Conservation (phyloP, 2,888 invertebrate genomes). For the Pheosia gnoma region DNA sequence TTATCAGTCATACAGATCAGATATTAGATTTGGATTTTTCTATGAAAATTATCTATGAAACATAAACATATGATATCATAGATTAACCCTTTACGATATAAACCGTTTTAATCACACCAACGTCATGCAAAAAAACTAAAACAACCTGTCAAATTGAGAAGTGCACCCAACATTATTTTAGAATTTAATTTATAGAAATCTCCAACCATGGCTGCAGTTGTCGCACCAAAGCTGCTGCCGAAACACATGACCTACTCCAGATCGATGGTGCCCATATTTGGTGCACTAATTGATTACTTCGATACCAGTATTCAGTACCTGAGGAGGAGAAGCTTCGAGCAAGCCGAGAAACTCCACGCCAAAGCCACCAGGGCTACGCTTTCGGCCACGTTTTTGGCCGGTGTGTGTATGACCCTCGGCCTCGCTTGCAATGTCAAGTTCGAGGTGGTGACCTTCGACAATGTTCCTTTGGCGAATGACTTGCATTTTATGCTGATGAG, state of each 20-base stretch:
- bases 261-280: constrained; percentile 63
- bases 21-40: too few species aligned
- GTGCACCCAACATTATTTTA: background rate
- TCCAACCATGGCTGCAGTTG: constrained; percentile 48
- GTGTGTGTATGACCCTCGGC: constrained; percentile 63
- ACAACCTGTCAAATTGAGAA: background rate
- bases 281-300: constrained; percentile 69
- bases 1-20: too few species aligned
- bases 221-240: constrained; percentile 33
- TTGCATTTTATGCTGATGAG: constrained; percentile 73
- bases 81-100: too few species aligned
- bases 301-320: constrained; percentile 64
- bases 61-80: too few species aligned
- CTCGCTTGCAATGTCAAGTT: constrained; percentile 69
- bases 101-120: background rate
- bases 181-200: background rate
- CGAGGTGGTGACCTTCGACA: constrained; percentile 67
- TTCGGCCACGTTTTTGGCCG: constrained; percentile 61
- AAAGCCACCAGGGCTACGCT: constrained; percentile 51
- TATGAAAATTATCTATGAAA: too few species aligned
- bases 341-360: constrained; percentile 58
- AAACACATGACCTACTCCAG: constrained; percentile 66
- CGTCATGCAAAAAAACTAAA: background rate
- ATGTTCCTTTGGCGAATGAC: constrained; percentile 62
- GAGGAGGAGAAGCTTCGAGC: constrained; percentile 50